Evolutionary conservation across 2,113 vertebrate genomes (phyloP), one percentile per base, ranked within the genome.

Genomic region (Pollimyrus isidori): DNA sequence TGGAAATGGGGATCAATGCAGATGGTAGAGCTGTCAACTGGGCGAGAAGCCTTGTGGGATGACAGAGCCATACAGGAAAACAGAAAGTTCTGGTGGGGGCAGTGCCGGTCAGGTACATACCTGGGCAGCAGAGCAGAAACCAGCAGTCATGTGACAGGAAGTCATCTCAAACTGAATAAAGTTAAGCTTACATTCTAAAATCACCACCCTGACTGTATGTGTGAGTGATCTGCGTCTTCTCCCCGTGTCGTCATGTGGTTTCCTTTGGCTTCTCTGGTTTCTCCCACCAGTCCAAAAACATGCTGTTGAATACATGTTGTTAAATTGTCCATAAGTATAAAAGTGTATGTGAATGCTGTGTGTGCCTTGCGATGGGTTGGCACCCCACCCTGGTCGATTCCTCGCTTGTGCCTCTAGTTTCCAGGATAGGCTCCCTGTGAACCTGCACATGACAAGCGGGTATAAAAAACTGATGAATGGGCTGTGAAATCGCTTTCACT

Each of bases 21-120:
- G 95, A 95, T 95, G 95, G 95, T 94, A 93, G 91, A 93, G 94
- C 95, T 97, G 95, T 95, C 96, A 96, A 91, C 93, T 94, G 91
- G 11, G 89, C 88, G 92, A 92, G 93, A 65, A 56, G 56, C 7
- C 53, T n/a, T 87, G 3, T 42, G 35, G 35, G 35, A 45, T 87
- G 53, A 73, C 87, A 73, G 58, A 73, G 26, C 45, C 58, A 88
- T 88, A 45, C 87, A 26, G 69, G 17, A 49, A 84, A 46, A 19
- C 26, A 6, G 56, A 23, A 46, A 26, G 39, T 39, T 58, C 82
- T 9, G 84, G 1, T 45, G 69, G 5, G 23, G 65, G 62, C 49
- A 69, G 35, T 76, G 73, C 15, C 6, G 73, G 35, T 19, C 62
- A 82, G 69, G 21, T 45, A 21, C 56, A 80, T 35, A 82, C 58